phyloP scores from a whole-genome alignment of 2,888 invertebrate genomes.

The Chrysolina oricalcia region DNA sequence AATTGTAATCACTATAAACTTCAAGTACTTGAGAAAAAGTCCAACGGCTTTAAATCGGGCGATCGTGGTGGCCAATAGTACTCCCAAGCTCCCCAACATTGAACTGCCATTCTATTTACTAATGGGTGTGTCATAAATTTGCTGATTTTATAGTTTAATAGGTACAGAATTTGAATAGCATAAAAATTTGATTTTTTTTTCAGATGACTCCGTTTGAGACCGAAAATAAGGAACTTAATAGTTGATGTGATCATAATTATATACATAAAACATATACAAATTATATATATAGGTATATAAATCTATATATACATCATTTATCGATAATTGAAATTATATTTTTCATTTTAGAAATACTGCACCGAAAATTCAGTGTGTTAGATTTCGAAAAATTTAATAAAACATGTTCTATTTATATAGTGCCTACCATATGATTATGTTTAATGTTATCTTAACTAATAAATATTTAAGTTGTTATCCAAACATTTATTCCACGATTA shows the following conservation, averaged over 20 bases:
- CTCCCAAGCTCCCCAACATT: too few relatives aligned
- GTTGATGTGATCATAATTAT: constrained; percentile 52
- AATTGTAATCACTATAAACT: too few relatives aligned
- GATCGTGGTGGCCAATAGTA: too few relatives aligned
- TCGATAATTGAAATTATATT: constrained; percentile 50
- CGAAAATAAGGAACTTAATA: constrained; percentile 47
- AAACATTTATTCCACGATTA: constrained; percentile 5
- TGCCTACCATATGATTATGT: constrained; percentile 50
- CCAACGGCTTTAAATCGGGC: too few relatives aligned
- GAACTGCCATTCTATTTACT: too few relatives aligned
- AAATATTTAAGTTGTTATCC: constrained; percentile 48
- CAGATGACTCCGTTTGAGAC: constrained; percentile 67
- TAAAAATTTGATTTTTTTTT: constrained; percentile 51
- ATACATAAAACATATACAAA: constrained; percentile 14
- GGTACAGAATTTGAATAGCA: background rate
- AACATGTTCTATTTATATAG: constrained; percentile 51
- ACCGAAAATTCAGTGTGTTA: constrained; percentile 48
- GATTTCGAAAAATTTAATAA: constrained; percentile 40
- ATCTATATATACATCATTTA: constrained; percentile 39
- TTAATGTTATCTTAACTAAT: constrained; percentile 49
- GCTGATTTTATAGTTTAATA: too few relatives aligned
- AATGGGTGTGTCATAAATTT: too few relatives aligned
- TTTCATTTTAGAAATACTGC: constrained; percentile 39
- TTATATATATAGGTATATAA: too few relatives aligned
- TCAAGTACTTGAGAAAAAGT: too few relatives aligned